These are phyloP conservation scores for Callaeas wilsoni DNA, from an alignment of 2,113 vertebrate species.

Conservation along the genomic window DNA sequence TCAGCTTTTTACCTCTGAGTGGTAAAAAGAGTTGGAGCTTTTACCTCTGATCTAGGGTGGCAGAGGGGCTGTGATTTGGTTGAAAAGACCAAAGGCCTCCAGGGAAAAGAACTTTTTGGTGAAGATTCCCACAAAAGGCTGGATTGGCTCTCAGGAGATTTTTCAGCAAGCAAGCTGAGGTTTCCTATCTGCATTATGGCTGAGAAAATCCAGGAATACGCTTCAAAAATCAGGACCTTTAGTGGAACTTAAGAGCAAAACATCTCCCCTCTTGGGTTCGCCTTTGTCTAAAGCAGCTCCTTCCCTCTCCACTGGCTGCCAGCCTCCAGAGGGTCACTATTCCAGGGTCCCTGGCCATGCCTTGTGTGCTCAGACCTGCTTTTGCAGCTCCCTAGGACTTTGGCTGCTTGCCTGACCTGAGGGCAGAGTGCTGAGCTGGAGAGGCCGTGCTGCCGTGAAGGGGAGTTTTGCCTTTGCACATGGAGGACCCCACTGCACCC, in stretches of 20 bases:
- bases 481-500: background rate
- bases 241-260: background rate
- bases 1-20: background rate
- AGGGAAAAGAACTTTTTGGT: background rate
- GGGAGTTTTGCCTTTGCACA: background rate
- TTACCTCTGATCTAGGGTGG: background rate
- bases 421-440: background rate
- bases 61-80: no score
- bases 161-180: background rate
- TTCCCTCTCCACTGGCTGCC: background rate
- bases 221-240: background rate
- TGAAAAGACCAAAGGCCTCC: background rate
- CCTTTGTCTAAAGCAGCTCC: rapidly evolving
- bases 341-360: background rate
- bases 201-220: background rate
- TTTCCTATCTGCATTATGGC: background rate
- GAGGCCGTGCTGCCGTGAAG: rapidly evolving
- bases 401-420: background rate
- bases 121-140: background rate
- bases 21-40: background rate
- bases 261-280: background rate
- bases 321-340: background rate
- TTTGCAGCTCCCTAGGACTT: rapidly evolving
- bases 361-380: background rate
- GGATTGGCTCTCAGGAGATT: background rate